Conservation (phyloP, 2,797 vertebrate species). For the Eleutherodactylus coqui region DNA sequence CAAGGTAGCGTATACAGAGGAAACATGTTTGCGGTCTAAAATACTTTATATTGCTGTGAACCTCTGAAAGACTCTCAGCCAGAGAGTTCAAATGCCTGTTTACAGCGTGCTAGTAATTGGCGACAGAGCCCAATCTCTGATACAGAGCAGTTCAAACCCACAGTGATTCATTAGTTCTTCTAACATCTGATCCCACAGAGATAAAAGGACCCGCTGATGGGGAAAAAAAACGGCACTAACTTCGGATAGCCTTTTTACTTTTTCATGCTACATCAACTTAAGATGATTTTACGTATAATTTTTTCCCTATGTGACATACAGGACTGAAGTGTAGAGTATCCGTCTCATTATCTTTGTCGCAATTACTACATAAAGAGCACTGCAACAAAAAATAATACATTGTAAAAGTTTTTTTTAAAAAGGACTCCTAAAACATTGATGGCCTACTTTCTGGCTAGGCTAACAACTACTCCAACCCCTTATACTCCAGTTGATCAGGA, state of each 20-base stretch:
- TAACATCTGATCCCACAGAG: not conserved
- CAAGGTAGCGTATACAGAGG: not conserved
- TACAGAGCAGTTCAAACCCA: conserved; percentile 10
- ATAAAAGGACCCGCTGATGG: not conserved
- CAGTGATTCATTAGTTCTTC: not conserved
- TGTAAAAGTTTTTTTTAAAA: too few species aligned
- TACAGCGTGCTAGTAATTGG: conserved; percentile 10
- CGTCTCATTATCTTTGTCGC: too few species aligned
- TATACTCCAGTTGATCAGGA: too few species aligned
- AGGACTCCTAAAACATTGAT: too few species aligned
- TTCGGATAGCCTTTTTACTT: not conserved
- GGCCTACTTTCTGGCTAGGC: too few species aligned
- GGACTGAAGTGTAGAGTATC: too few species aligned
- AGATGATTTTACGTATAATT: not conserved
- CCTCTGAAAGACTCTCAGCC: not conserved
- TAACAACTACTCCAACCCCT: too few species aligned
- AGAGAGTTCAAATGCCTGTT: not conserved
- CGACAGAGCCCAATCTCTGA: conserved; percentile 8
- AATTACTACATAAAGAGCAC: too few species aligned
- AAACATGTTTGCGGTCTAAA: not conserved
- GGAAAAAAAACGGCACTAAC: not conserved
- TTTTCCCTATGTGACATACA: not conserved
- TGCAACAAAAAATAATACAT: too few species aligned
- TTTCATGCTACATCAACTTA: not conserved
- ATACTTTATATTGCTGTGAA: conserved; percentile 16